Percentiles rank a stretch among this genome's conserved stretches.
phyloP scores from a whole-genome alignment of 2,797 vertebrate species.

The Coregonus sp. region DNA sequence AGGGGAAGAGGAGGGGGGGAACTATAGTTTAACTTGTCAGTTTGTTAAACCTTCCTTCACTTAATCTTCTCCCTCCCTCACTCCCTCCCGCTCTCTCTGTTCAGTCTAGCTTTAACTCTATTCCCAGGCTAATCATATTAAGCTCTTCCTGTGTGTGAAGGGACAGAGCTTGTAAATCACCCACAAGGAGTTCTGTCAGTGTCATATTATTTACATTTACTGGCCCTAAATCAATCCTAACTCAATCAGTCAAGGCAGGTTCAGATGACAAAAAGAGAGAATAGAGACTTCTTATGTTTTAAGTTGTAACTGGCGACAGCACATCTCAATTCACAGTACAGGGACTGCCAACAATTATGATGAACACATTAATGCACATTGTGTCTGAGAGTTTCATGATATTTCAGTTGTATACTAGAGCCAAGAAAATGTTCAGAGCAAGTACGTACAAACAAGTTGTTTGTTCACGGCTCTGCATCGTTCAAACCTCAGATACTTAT shows the following conservation, averaged over 20 bases:
- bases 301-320: background rate
- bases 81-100: background rate
- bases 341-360: background rate
- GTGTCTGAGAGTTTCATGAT: background rate
- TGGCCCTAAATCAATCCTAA: conserved; percentile 32
- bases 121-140: conserved; percentile 61
- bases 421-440: conserved; percentile 12
- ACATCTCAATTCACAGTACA: background rate
- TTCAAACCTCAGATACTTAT: conserved; percentile 15
- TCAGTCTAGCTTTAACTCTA: background rate
- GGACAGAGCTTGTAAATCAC: conserved; percentile 42
- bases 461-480: conserved; percentile 16
- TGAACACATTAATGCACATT: conserved; percentile 7
- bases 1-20: background rate
- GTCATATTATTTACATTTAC: conserved; percentile 32
- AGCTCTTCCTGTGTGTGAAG: conserved; percentile 41
- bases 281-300: background rate
- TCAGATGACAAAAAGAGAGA: background rate
- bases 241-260: conserved; percentile 34
- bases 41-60: conserved; percentile 26
- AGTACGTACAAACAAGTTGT: conserved; percentile 15
- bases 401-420: conserved; percentile 2
- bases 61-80: background rate
- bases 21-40: background rate
- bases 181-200: conserved; percentile 43